Percentiles rank a stretch among this genome's conserved stretches.
Conservation (phyloP, 92 coral and sea anemone species). For the Diadumene lineata region DNA sequence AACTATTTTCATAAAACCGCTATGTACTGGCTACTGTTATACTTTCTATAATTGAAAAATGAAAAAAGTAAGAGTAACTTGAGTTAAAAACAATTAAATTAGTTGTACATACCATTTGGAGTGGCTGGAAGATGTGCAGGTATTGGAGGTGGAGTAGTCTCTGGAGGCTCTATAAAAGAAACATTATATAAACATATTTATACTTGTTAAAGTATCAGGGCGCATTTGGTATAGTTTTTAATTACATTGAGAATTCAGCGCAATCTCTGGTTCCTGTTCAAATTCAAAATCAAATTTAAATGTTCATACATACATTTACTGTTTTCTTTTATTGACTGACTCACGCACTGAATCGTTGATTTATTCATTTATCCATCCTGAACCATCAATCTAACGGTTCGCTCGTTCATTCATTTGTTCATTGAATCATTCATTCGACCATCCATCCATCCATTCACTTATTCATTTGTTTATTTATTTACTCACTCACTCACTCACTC, state of each 20-base stretch:
- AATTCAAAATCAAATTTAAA: too few relatives aligned
- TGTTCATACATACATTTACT: not conserved
- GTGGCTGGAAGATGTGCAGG: conserved; percentile 33
- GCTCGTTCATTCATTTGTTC: too few relatives aligned
- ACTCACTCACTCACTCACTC: not conserved
- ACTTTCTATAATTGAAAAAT: too few relatives aligned
- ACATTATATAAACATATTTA: not conserved
- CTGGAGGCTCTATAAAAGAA: conserved; percentile 12
- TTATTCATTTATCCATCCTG: not conserved
- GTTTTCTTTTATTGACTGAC: not conserved
- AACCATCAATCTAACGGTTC: not conserved
- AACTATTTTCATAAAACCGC: too few relatives aligned
- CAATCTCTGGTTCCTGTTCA: too few relatives aligned
- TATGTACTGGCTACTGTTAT: too few relatives aligned
- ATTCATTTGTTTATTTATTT: too few relatives aligned
- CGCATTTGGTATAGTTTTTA: too few relatives aligned
- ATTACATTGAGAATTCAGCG: too few relatives aligned
- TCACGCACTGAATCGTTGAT: not conserved
- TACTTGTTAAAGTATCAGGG: not conserved
- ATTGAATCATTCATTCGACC: too few relatives aligned
- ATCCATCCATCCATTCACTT: too few relatives aligned
- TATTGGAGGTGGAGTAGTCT: conserved; percentile 26
- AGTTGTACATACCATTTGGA: conserved; percentile 30
- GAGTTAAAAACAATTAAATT: not conserved
- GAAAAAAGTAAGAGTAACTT: not conserved